phyloP scores from a whole-genome alignment of 2,888 invertebrate species.

The Erebia epiphron region DNA sequence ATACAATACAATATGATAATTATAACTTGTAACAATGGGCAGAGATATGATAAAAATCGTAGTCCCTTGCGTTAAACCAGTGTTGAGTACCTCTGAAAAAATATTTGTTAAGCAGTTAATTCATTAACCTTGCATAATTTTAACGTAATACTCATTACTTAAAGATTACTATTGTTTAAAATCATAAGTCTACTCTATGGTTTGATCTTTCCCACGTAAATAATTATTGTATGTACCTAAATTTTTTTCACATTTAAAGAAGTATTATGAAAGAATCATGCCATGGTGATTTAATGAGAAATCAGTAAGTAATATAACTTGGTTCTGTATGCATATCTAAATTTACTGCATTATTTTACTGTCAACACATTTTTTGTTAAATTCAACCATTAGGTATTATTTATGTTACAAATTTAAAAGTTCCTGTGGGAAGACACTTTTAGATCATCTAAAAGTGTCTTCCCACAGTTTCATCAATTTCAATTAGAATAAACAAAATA shows the following conservation, averaged over 20 bases:
- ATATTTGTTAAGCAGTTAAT: background rate
- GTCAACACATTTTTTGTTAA: too few relatives aligned
- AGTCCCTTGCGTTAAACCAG: slow-evolving; percentile 10
- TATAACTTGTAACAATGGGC: background rate
- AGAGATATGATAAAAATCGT: background rate
- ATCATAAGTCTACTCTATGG: slow-evolving; percentile 14
- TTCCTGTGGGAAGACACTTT: too few relatives aligned
- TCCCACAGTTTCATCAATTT: too few relatives aligned
- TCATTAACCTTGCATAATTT: slow-evolving; percentile 11
- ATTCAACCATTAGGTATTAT: too few relatives aligned
- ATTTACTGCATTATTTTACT: too few relatives aligned
- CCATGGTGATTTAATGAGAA: slow-evolving; percentile 17
- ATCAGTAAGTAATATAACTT: background rate
- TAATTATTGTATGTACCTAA: slow-evolving; percentile 10
- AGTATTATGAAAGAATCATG: slow-evolving; percentile 19
- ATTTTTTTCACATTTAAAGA: slow-evolving; percentile 18
- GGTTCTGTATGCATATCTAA: background rate
- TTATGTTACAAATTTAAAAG: too few relatives aligned
- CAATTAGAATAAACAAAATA: too few relatives aligned
- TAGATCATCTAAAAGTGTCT: too few relatives aligned
- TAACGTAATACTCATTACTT: background rate
- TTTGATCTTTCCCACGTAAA: slow-evolving; percentile 24
- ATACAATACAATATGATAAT: background rate
- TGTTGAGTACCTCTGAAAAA: background rate
- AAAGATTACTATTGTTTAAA: slow-evolving; percentile 13